phyloP scores from a whole-genome alignment of 2,797 vertebrate species.

The Micromesistius poutassou region DNA sequence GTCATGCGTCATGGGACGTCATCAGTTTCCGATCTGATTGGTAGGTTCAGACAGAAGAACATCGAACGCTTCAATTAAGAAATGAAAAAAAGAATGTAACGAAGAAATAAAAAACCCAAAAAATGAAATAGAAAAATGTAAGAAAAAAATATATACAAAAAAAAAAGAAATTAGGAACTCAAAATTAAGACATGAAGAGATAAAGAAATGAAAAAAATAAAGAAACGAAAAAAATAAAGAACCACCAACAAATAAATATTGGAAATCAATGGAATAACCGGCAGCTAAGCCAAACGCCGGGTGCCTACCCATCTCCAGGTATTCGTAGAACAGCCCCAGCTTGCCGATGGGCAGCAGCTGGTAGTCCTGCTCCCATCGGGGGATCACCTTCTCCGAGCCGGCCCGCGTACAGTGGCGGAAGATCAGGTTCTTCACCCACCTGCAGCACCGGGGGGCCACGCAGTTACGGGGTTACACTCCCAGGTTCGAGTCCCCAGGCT shows the following conservation, averaged over 20 bases:
- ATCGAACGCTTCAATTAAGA: neutral
- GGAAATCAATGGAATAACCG: neutral
- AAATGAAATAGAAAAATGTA: no score
- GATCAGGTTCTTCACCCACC: slow-evolving; percentile 89
- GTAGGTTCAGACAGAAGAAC: neutral
- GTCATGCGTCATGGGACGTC: no score
- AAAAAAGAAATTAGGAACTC: neutral
- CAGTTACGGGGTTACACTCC: neutral
- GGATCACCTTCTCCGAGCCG: slow-evolving; percentile 71
- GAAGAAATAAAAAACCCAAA: no score
- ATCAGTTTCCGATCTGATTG: neutral
- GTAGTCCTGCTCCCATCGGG: slow-evolving; percentile 95
- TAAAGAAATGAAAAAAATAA: no score
- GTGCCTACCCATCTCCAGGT: slow-evolving; percentile 91
- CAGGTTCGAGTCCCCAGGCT: neutral
- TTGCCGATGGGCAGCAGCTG: slow-evolving; percentile 80
- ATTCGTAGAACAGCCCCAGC: slow-evolving; percentile 90
- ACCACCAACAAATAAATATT: no score
- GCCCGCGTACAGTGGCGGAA: slow-evolving; percentile 69
- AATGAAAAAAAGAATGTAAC: neutral
- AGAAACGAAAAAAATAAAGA: no score
- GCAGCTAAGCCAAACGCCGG: neutral
- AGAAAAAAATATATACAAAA: no score
- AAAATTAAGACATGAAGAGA: no score
- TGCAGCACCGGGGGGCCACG: slow-evolving; percentile 39